phyloP scores from a whole-genome alignment of 2,888 invertebrate genomes.

The Drosophila bunnanda region DNA sequence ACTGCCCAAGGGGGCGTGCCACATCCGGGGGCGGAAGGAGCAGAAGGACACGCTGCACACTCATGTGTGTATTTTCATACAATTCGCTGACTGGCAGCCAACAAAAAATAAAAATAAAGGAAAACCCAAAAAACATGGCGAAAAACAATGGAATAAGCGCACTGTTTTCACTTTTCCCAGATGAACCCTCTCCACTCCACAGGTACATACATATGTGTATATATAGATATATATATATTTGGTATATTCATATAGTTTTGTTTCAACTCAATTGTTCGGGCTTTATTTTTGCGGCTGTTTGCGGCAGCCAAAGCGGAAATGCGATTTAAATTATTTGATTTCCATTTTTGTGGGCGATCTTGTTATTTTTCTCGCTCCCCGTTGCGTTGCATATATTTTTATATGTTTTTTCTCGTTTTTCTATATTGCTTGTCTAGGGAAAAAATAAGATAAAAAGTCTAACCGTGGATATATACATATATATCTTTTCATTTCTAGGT shows the following conservation, averaged over 20 bases:
- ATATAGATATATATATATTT: not conserved
- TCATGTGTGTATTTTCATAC: conserved; percentile 35
- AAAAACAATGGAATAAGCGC: conserved; percentile 31
- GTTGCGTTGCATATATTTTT: conserved; percentile 2
- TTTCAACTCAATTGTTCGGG: conserved; percentile 20
- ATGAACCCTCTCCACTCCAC: conserved; percentile 9
- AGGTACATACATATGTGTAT: not conserved
- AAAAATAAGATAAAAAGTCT: not conserved
- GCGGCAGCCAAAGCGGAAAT: conserved; percentile 73
- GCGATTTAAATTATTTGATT: conserved; percentile 81
- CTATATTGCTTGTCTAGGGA: not conserved
- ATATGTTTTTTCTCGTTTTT: not conserved
- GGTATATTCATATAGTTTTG: conserved; percentile 10
- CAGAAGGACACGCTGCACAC: conserved; percentile 27
- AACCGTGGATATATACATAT: not conserved
- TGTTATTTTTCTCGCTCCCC: conserved; percentile 18
- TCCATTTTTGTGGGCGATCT: conserved; percentile 50
- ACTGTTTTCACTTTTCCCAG: conserved; percentile 35
- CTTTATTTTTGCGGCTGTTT: conserved; percentile 62
- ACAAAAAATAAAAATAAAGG: conserved; percentile 6
- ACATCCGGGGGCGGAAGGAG: conserved; percentile 6
- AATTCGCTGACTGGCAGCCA: conserved; percentile 52
- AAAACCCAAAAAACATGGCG: not conserved
- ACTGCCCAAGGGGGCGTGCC: conserved; percentile 42
- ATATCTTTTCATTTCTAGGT: not conserved